These are phyloP conservation scores for Polypterus senegalus DNA, from an alignment of 2,113 vertebrate genomes.

Conservation along the genomic window DNA sequence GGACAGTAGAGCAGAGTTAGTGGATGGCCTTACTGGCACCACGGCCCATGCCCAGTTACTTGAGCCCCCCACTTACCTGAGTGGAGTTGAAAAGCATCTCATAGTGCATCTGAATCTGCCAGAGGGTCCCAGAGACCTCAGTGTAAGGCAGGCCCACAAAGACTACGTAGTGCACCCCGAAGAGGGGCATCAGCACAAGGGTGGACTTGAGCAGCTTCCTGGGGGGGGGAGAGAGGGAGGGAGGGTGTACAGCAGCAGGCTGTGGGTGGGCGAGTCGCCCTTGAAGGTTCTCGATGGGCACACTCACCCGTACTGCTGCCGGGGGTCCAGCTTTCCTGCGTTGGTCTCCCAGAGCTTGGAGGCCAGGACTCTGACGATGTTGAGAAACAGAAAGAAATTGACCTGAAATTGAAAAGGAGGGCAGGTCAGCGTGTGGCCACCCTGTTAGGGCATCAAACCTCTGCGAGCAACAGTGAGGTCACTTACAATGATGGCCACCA, in stretches of 20 bases:
- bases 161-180: constrained; percentile 68
- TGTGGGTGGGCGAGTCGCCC: background rate
- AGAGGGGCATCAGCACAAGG: constrained; percentile 64
- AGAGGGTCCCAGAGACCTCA: constrained; percentile 52
- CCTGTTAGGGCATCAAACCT: background rate
- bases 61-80: constrained; percentile 39
- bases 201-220: constrained; percentile 68
- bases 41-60: too few relatives aligned
- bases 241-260: background rate
- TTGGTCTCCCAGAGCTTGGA: constrained; percentile 69
- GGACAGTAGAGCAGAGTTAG: background rate
- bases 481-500: constrained; percentile 59
- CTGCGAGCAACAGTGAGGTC: background rate
- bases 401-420: constrained; percentile 35
- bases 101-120: constrained; percentile 75
- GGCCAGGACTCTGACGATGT: constrained; percentile 63
- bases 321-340: constrained; percentile 57
- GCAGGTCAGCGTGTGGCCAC: background rate
- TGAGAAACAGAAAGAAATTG: constrained; percentile 66
- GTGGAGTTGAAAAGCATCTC: constrained; percentile 74
- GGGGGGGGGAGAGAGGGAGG: constrained; percentile 6
- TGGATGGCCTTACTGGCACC: too few relatives aligned
- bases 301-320: constrained; percentile 61
- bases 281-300: background rate
- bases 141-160: constrained; percentile 71